These are phyloP conservation scores for Fregata magnificens DNA, from an alignment of 2,113 vertebrate genomes.

Conservation along the genomic window DNA sequence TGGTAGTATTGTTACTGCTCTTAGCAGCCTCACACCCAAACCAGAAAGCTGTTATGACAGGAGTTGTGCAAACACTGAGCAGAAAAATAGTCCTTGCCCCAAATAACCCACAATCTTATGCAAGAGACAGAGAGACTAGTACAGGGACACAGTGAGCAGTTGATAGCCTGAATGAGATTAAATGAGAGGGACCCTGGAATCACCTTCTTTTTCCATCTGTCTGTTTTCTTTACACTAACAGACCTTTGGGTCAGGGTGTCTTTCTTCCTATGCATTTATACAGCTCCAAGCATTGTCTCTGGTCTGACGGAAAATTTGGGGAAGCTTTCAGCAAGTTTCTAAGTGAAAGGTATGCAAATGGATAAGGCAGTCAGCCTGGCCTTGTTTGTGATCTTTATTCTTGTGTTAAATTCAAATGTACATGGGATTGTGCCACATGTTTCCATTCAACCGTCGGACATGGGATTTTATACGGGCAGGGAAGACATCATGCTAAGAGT, in stretches of 20 bases:
- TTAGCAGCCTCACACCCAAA: neutral
- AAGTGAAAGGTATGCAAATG: conserved; percentile 6
- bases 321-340: conserved; percentile 18
- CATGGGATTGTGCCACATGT: neutral
- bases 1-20: neutral
- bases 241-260: neutral
- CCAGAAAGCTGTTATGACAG: neutral
- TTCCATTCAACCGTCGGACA: neutral
- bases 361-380: neutral
- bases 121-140: neutral
- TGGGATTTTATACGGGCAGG: neutral
- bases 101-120: neutral
- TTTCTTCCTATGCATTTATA: neutral
- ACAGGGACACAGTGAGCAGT: neutral
- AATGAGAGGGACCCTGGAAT: neutral
- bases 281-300: neutral
- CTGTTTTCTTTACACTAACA: neutral
- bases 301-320: neutral
- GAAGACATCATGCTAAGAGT: neutral
- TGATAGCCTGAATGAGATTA: neutral
- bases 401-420: neutral
- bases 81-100: neutral
- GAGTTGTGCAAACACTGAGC: neutral
- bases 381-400: neutral
- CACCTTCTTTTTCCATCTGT: neutral